Conservation (phyloP, 2,113 vertebrate species). For the Cygnus buccinator region DNA sequence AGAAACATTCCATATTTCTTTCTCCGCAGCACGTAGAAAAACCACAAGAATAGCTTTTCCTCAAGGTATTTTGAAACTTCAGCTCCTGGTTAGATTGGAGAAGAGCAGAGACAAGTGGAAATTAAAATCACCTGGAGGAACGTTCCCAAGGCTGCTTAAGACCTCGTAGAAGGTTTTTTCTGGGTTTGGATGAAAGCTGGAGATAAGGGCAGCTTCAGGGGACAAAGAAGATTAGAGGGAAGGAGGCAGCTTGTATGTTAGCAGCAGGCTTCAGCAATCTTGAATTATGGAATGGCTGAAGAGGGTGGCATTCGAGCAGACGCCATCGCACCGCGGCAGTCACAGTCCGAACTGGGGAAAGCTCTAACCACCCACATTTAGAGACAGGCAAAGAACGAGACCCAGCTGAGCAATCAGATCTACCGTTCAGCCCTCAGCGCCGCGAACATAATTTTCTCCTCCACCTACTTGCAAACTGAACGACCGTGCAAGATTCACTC, state of each 20-base stretch:
- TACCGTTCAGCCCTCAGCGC: neutral
- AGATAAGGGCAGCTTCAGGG: neutral
- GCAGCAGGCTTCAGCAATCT: neutral
- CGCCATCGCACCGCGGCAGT: neutral
- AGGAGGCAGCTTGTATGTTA: neutral
- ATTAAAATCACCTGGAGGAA: conserved; percentile 24
- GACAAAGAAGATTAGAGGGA: neutral
- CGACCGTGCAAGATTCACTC: neutral
- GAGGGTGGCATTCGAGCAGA: neutral
- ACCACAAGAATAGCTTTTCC: neutral
- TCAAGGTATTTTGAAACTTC: conserved; percentile 3
- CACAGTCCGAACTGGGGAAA: neutral
- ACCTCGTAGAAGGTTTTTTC: neutral
- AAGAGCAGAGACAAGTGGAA: neutral
- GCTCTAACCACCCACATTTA: neutral
- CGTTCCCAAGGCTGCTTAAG: neutral
- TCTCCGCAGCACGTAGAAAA: neutral
- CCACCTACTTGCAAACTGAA: neutral
- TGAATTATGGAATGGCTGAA: neutral
- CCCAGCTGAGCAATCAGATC: neutral
- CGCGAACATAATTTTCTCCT: rapidly evolving
- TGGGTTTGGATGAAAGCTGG: neutral
- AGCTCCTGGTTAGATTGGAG: neutral
- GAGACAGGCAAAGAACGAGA: neutral
- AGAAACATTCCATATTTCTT: neutral